Base-by-base conservation (phyloP, 2,113 vertebrate species). In the Neoarius graeffei region DNA sequence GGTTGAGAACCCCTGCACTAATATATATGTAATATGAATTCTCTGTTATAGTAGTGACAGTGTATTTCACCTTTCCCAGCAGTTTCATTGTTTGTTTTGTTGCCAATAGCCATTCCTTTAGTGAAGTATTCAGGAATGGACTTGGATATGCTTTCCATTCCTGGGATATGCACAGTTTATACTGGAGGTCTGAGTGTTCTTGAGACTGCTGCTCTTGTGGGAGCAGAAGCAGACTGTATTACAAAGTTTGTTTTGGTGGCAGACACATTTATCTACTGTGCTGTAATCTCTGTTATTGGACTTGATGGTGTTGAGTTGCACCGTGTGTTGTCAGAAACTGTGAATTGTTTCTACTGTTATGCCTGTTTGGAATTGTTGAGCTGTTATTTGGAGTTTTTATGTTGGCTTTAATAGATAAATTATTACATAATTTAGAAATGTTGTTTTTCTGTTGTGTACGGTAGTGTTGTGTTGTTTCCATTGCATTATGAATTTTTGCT, bases 271-370 rank as follows among this genome's bases (percentile, higher is more conserved):
- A 67, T 84, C 64, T 69, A 52, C 67, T 73, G 13, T 67, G 14
- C 23, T 89, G 74, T 88, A 27, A 14, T 66, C 89, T 80, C 83
- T 66, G 13, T 73, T 87, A 73, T 87, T 87, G 79, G n/a, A 54
- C 59, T 60, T 60, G 67, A 10, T 50, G 67, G 15, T 79, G 79
- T 76, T 60, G n/a, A 62, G 66, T 59, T 89, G 48, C 25, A 27
- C 13, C 60, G 20, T 20, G 30, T 66, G 11, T 14, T 35, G 11
- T 30, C 52, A 27, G 42, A 81, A 25, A 52, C 48, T n/a, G 92
- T 93, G 62, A 62, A n/a, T n/a, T 92, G 57, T 89, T 60, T 2
- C 25, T 19, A 60, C 66, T 9, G 57, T 19, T 27, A 87, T 74
- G 19, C 35, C 66, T 64, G 4, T 14, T 52, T 13, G 11, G 52